Conservation (phyloP, 2,888 invertebrate species). For the Megamerina dolium region DNA sequence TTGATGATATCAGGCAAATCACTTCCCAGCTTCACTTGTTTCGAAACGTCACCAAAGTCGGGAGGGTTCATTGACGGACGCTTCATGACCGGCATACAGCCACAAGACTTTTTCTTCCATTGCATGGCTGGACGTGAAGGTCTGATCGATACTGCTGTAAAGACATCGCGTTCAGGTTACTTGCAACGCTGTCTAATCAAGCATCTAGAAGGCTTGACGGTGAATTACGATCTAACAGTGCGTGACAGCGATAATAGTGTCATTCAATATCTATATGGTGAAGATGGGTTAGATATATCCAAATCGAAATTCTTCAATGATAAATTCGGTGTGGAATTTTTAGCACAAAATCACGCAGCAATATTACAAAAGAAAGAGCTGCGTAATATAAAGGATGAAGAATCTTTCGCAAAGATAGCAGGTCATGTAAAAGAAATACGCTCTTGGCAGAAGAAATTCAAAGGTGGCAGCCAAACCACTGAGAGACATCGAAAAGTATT, state of each 20-base stretch:
- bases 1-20: conserved; percentile 81
- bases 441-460: conserved; percentile 58
- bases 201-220: conserved; percentile 91
- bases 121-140: conserved; percentile 99
- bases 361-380: conserved; percentile 57
- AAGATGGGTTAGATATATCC: conserved; percentile 86
- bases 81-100: conserved; percentile 97
- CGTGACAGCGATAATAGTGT: conserved; percentile 90
- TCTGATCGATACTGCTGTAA: conserved; percentile 98
- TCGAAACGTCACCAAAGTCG: conserved; percentile 82
- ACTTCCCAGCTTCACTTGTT: conserved; percentile 85
- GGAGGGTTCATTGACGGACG: conserved; percentile 96
- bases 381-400: conserved; percentile 55
- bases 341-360: conserved; percentile 72
- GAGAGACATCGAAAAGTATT: conserved; percentile 42
- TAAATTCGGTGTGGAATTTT: conserved; percentile 66
- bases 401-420: conserved; percentile 51
- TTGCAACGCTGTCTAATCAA: conserved; percentile 95
- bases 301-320: conserved; percentile 78
- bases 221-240: conserved; percentile 92
- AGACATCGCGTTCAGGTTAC: conserved; percentile 98
- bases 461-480: neutral
- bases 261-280: conserved; percentile 88
- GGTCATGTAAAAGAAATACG: conserved; percentile 56
- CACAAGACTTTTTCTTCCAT: conserved; percentile 98